Conservation (phyloP, 2,888 invertebrate genomes). For the Resseliella maxima region DNA sequence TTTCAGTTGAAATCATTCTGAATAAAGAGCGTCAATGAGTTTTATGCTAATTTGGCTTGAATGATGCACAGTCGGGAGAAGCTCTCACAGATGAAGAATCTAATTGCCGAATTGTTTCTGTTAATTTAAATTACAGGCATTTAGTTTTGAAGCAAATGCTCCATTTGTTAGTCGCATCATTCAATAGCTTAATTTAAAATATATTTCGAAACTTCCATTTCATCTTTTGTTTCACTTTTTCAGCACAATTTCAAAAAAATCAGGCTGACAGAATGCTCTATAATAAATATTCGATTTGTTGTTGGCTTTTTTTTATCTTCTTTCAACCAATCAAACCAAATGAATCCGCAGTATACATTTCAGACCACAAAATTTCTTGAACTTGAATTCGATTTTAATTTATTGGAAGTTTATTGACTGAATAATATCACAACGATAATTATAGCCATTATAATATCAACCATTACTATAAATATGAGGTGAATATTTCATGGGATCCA, state of each 20-base stretch:
- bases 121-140: not conserved
- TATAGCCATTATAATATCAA: not conserved
- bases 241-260: not conserved
- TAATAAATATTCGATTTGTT: not conserved
- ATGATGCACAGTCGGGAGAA: not conserved
- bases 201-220: not conserved
- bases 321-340: no score
- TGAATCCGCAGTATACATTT: no score
- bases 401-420: constrained; percentile 6
- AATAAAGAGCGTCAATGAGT: not conserved
- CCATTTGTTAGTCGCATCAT: not conserved
- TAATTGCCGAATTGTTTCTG: constrained; percentile 24
- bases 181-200: constrained; percentile 33
- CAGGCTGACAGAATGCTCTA: not conserved
- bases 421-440: constrained; percentile 11
- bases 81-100: not conserved
- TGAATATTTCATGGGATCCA: not conserved
- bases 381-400: not conserved
- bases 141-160: not conserved
- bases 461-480: not conserved
- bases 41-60: not conserved
- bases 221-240: not conserved
- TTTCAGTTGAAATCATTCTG: not conserved
- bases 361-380: no score
- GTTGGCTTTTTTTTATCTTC: not conserved